Evolutionary conservation across 2,888 invertebrate genomes (phyloP), one percentile per base, ranked within the genome.

Genomic region (Anoncus sp.): DNA sequence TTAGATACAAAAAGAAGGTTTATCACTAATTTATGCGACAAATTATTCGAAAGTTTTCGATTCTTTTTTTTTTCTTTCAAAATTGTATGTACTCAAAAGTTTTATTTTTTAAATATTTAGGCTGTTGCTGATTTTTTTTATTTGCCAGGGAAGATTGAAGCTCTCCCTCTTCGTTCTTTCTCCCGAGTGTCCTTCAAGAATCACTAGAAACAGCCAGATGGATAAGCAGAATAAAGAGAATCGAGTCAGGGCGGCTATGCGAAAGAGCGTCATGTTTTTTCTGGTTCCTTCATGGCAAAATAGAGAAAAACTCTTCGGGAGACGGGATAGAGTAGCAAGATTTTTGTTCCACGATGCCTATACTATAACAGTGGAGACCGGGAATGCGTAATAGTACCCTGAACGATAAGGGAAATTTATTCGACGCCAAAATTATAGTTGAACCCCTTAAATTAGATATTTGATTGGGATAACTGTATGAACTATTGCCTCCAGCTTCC

Each of bases 201-300:
- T 43, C 20, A 62, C 43, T 20, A 18, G 27, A 10, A 24, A 18
- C 9, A 38, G n/a, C 4, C 38, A 38, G 71, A 60, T 51, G 53
- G 45, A 60, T 66, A 60, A 71, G 43, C 51, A 53, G 51, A 66
- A 65, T 53, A 51, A 65, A 38, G 45, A 38, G 38, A 22, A 45
- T 66, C 24, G 70, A 69, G 51, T 16, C 22, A 35, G 6, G 24
- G 31, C 35, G 14, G 35, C 16, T 20, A 60, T 16, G 60, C 38
- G 40, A 51, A 43, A 45, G 31, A 43, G 16, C n/a, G 5, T 10
- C 57, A 14, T 22, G 27, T 63, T 70, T 24, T 43, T 49, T 20
- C 35, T 24, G 9, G 14, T n/a, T 38, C 22, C 2, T 16, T 12
- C 18, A 43, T 40, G 14, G 35, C 43, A 45, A 45, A 27, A 10